A percentile compares a stretch with the other conserved stretches of the same genome.
Conservation (phyloP, 2,113 vertebrate species). For the Callipepla squamata region DNA sequence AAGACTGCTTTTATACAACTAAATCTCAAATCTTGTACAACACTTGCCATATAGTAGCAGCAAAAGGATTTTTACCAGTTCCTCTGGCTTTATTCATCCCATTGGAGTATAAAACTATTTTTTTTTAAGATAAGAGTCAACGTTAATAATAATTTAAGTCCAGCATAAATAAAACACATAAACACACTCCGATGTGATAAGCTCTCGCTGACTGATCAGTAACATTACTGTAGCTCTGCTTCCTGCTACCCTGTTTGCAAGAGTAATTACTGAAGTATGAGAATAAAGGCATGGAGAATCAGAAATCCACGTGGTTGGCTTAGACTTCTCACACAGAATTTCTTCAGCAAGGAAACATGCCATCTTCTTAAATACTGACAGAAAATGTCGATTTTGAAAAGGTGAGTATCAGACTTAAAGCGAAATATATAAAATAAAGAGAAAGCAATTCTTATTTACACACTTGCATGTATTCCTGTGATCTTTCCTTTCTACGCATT, state of each 20-base stretch:
- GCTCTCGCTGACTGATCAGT: background rate
- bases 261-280: background rate
- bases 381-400: background rate
- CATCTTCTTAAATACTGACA: background rate
- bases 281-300: background rate
- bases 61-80: background rate
- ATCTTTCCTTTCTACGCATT: background rate
- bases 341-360: rapidly evolving
- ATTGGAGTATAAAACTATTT: background rate
- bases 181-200: background rate
- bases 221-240: background rate
- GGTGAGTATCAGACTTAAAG: background rate
- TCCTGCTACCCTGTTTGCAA: background rate
- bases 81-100: background rate
- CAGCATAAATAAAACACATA: background rate
- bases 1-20: background rate
- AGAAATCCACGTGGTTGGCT: background rate
- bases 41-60: background rate
- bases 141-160: background rate
- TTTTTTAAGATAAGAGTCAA: background rate
- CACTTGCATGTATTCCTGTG: background rate
- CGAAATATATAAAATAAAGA: background rate
- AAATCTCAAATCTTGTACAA: background rate
- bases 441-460: background rate
- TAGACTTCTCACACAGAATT: background rate